Evolutionary conservation across 2,113 vertebrate species (phyloP), one percentile per base, ranked within the genome.

Genomic region (Anhinga anhinga): DNA sequence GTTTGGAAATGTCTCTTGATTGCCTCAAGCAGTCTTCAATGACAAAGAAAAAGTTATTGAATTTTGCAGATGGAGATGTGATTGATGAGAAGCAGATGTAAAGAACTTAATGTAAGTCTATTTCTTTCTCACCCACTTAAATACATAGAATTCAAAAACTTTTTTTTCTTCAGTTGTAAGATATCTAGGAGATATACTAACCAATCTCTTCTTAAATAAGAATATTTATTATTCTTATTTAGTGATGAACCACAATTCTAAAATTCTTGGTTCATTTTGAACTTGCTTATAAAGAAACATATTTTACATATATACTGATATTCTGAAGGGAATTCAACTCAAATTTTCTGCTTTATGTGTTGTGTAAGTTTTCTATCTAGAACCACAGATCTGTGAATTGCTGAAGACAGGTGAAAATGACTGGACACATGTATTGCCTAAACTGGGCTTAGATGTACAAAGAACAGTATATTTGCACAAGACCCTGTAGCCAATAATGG

Each of bases 51-150:
- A 94, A 72, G 72, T 82, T 76, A 93, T 15, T 83, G 62, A 76
- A 91, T 80, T 96, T 80, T 94, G 76, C 32, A 69, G 29, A 74
- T 11, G 12, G 59, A 73, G 53, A 53, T 56, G 20, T 84, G 81
- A 93, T 77, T 91, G 90, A 93, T 89, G 84, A 89, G 63, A 77
- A 95, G 59, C 85, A 90, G 36, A 63, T 84, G 63, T 55, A 95
- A 73, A 89, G 81, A 95, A 49, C 59, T 92, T 93, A 93, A 81
- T 90, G 17, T 53, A 77, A 94, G 63, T 73, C 53, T 91, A 5
- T 63, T 77, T 95, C 58, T 87, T 89, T 93, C 59, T 95, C 59
- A 77, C 15, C 27, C 5, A 3, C 36, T 84, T 53, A 84, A 93
- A 69, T 70, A 29, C 42, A 78, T 15, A 78, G 58, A 82, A 76